Percentiles rank a stretch among this genome's conserved stretches.
These are phyloP conservation scores for Theocolax elegans DNA, from an alignment of 1,140 invertebrate species.

Conservation along the genomic window DNA sequence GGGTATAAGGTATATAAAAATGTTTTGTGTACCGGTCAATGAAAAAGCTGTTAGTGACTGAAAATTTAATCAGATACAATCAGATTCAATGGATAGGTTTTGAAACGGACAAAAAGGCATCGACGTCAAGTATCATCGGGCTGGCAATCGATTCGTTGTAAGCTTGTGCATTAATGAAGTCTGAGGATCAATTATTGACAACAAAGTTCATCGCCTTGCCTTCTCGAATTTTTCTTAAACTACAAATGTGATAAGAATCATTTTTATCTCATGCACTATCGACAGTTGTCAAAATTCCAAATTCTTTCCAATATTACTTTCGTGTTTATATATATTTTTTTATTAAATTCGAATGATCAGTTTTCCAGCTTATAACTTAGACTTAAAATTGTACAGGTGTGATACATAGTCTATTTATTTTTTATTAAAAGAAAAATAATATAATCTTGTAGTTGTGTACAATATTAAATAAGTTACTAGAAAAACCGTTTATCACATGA, in stretches of 20 bases:
- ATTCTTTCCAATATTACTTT: background rate
- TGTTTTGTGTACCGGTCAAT: background rate
- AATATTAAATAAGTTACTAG: too few relatives aligned
- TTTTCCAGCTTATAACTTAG: too few relatives aligned
- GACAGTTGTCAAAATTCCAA: background rate
- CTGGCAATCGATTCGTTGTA: constrained; percentile 27
- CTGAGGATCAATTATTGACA: constrained; percentile 33
- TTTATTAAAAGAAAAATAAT: too few relatives aligned
- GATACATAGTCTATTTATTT: too few relatives aligned
- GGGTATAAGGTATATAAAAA: too few relatives aligned
- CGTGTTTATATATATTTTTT: background rate
- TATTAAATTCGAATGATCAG: background rate
- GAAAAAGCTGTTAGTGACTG: constrained; percentile 14
- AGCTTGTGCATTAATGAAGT: constrained; percentile 16
- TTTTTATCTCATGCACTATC: background rate
- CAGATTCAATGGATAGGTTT: constrained; percentile 14
- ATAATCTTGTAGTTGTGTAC: too few relatives aligned
- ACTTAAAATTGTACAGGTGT: too few relatives aligned
- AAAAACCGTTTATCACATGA: too few relatives aligned
- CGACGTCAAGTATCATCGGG: background rate
- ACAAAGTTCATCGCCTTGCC: background rate
- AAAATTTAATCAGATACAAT: constrained; percentile 25
- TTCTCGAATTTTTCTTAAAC: background rate
- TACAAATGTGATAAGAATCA: constrained; percentile 4
- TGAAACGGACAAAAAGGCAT: background rate